A percentile compares a stretch with the other conserved stretches of the same genome.
phyloP scores from a whole-genome alignment of 2,888 invertebrate genomes.

The Mallateleia sp. region DNA sequence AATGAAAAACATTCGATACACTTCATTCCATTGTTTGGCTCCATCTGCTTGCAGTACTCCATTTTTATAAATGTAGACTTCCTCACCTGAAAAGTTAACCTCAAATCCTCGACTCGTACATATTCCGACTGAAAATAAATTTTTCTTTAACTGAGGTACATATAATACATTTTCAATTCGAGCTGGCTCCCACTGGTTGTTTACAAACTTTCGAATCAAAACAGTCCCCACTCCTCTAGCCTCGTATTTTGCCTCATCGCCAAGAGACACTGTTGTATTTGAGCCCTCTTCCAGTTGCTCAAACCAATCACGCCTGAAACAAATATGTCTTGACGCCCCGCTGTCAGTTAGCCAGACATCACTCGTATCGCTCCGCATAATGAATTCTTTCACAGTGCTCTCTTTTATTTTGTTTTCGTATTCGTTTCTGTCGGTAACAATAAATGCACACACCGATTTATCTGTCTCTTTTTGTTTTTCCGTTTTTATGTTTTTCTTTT shows the following conservation, averaged over 20 bases:
- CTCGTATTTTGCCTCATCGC: slow-evolving; percentile 12
- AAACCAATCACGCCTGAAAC: slow-evolving; percentile 75
- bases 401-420: too few species aligned
- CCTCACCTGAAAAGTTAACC: not conserved
- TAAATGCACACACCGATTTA: too few species aligned
- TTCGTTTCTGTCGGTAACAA: slow-evolving; percentile 23
- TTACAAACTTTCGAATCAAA: not conserved
- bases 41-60: not conserved
- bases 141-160: slow-evolving; percentile 40
- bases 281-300: not conserved
- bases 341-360: slow-evolving; percentile 79
- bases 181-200: slow-evolving; percentile 11
- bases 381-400: too few species aligned
- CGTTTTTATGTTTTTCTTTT: too few species aligned
- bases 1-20: slow-evolving; percentile 1
- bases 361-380: too few species aligned
- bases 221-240: slow-evolving; percentile 26
- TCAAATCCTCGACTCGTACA: slow-evolving; percentile 19
- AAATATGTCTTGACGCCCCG: slow-evolving; percentile 79
- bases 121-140: slow-evolving; percentile 62
- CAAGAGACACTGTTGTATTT: not conserved
- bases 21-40: slow-evolving; percentile 50
- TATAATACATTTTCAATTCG: slow-evolving; percentile 46
- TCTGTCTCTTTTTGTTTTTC: too few species aligned
- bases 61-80: not conserved